phyloP scores from a whole-genome alignment of 1,140 invertebrate genomes.

The Plodia interpunctella region DNA sequence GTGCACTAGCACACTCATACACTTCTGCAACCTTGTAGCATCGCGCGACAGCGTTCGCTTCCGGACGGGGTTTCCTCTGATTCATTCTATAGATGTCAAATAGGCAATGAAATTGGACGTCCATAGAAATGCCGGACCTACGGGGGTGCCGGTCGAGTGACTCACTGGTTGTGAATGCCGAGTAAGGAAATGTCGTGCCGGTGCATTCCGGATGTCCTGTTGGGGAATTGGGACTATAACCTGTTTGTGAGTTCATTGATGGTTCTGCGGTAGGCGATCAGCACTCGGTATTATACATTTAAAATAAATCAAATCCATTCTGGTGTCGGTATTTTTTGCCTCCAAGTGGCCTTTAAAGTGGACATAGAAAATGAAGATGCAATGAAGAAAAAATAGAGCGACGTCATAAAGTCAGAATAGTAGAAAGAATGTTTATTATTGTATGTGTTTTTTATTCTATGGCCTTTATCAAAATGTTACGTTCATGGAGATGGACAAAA shows the following conservation, averaged over 20 bases:
- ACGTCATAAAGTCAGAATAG: too few relatives aligned
- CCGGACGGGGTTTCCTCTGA: constrained; percentile 26
- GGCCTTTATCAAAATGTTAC: too few relatives aligned
- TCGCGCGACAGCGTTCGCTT: constrained; percentile 37
- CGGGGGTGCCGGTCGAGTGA: constrained; percentile 2
- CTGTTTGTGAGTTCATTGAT: neutral
- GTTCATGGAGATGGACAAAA: neutral
- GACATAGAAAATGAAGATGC: too few relatives aligned
- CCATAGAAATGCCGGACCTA: constrained; percentile 12
- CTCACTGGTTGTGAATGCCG: constrained; percentile 7
- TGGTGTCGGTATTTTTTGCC: too few relatives aligned
- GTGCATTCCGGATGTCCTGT: constrained; percentile 5
- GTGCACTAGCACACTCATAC: constrained; percentile 30
- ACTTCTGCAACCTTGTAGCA: constrained; percentile 4
- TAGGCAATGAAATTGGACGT: constrained; percentile 11
- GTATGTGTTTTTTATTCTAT: too few relatives aligned
- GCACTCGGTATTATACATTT: too few relatives aligned
- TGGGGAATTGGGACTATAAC: neutral
- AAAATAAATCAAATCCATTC: too few relatives aligned
- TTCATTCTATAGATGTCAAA: constrained; percentile 1
- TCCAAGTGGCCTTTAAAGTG: neutral
- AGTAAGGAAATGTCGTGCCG: neutral
- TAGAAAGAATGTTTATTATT: too few relatives aligned
- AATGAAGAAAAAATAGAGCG: too few relatives aligned
- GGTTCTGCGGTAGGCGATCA: neutral